Evolutionary conservation across 2,888 invertebrate species (phyloP).

Genomic region (Folsomia manolachei): DNA sequence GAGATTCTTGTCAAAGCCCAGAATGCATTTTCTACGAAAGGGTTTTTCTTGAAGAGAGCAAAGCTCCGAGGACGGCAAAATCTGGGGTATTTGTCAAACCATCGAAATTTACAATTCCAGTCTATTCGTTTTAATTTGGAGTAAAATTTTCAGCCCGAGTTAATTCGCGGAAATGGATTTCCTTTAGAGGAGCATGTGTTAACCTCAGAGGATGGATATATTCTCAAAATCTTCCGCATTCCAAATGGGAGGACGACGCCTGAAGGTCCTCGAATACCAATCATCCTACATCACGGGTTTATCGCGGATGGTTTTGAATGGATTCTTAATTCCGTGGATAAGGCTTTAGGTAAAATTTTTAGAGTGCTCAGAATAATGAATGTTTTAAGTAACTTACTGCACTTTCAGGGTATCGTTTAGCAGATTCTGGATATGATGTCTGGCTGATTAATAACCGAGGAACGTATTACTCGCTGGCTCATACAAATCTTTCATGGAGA

Average conservation of each 20-base stretch:
- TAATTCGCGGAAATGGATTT: constrained; percentile 8
- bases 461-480: background rate
- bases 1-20: no score
- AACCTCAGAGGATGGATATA: constrained; percentile 3
- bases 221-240: constrained; percentile 1
- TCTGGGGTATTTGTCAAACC: background rate
- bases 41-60: background rate
- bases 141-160: background rate
- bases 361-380: no score
- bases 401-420: background rate
- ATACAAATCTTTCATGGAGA: background rate
- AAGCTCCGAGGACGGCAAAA: background rate
- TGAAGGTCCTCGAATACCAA: background rate
- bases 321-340: constrained; percentile 10
- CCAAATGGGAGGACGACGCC: background rate
- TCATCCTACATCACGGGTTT: constrained; percentile 13
- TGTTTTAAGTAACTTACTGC: no score
- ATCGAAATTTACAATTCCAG: no score
- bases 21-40: background rate
- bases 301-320: background rate
- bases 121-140: no score
- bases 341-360: constrained; percentile 14
- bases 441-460: constrained; percentile 7
- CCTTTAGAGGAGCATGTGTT: constrained; percentile 2
- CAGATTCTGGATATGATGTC: constrained; percentile 4